phyloP scores from a whole-genome alignment of 2,113 vertebrate species.

The Dasypus novemcinctus region DNA sequence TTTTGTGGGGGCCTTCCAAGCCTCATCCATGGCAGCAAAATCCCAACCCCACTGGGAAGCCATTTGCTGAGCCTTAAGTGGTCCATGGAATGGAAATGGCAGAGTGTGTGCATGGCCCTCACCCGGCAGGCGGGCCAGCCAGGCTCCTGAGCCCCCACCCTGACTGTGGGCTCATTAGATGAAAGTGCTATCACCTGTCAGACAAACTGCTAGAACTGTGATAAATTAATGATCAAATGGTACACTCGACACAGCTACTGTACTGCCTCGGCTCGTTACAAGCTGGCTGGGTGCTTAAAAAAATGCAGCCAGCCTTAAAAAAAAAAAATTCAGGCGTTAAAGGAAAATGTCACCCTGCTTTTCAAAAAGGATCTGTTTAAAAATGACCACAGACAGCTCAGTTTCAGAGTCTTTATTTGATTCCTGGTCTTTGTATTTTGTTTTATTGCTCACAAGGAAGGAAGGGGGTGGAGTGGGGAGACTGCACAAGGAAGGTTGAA shows the following conservation, averaged over 20 bases:
- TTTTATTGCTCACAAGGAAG: conserved; percentile 59
- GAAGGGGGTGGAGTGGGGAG: not conserved
- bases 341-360: conserved; percentile 87
- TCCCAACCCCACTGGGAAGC: not conserved
- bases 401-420: conserved; percentile 75
- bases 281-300: conserved; percentile 86
- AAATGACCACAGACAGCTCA: conserved; percentile 84
- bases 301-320: conserved; percentile 91
- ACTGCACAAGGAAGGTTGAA: not conserved
- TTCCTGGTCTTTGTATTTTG: conserved; percentile 73
- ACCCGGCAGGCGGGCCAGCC: conserved; percentile 37
- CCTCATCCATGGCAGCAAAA: not conserved
- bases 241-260: conserved; percentile 89
- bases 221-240: conserved; percentile 99
- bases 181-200: conserved; percentile 95
- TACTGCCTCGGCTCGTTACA: conserved; percentile 88
- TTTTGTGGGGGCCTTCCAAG: not conserved
- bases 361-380: conserved; percentile 84
- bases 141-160: conserved; percentile 76
- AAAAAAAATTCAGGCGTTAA: conserved; percentile 89
- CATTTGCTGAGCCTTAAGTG: not conserved
- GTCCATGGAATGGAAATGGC: not conserved
- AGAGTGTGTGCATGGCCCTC: not conserved
- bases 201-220: conserved; percentile 97
- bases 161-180: conserved; percentile 90